phyloP scores from a whole-genome alignment of 2,888 invertebrate species.

The Meliscaeva auricollis region DNA sequence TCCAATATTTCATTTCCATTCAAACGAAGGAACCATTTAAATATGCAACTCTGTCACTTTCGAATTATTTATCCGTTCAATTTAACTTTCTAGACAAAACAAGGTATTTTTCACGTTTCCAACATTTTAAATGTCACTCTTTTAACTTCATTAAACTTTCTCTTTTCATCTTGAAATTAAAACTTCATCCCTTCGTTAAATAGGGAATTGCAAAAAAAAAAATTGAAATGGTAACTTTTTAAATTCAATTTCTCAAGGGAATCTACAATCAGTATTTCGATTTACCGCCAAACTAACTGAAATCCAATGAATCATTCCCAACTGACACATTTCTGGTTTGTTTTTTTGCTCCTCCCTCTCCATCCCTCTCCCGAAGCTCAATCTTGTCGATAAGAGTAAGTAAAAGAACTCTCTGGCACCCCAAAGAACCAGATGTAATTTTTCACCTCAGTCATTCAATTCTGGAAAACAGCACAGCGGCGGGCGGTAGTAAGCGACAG shows the following conservation, averaged over 20 bases:
- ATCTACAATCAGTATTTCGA: conserved; percentile 38
- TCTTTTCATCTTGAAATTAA: neutral
- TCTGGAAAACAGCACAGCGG: neutral
- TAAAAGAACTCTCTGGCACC: conserved; percentile 17
- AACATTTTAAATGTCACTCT: conserved; percentile 9
- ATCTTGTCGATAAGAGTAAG: conserved; percentile 49
- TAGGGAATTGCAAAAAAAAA: neutral
- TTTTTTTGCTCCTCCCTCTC: neutral
- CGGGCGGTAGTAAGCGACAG: too few relatives aligned
- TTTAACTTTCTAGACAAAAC: too few relatives aligned
- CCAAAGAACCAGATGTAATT: conserved; percentile 38
- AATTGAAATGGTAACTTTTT: neutral
- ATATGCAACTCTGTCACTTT: too few relatives aligned
- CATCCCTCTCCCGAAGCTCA: neutral
- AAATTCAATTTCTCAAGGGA: conserved; percentile 28
- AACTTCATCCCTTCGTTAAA: conserved; percentile 15
- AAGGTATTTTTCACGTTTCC: neutral
- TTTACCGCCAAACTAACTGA: conserved; percentile 30
- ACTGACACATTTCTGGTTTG: conserved; percentile 45
- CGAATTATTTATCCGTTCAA: too few relatives aligned
- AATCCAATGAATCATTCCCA: conserved; percentile 64
- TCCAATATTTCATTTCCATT: too few relatives aligned
- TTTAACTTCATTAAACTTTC: conserved; percentile 24
- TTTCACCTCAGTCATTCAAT: conserved; percentile 56
- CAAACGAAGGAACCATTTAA: too few relatives aligned